These are phyloP conservation scores for Cephonodes hylas DNA, from an alignment of 2,888 invertebrate species.

Conservation along the genomic window DNA sequence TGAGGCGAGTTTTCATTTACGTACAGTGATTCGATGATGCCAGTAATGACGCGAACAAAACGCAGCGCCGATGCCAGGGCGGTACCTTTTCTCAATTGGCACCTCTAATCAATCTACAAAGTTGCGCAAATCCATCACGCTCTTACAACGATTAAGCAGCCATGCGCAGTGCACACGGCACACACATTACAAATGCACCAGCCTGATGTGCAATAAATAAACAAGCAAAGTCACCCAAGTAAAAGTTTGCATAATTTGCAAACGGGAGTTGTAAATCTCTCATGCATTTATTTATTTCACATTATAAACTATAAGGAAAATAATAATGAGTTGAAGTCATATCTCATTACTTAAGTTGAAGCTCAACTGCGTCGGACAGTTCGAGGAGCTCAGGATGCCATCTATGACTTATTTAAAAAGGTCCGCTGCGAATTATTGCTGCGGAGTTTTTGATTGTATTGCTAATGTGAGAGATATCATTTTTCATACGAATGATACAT, in stretches of 20 bases:
- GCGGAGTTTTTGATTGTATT: slow-evolving; percentile 10
- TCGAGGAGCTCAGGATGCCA: slow-evolving; percentile 19
- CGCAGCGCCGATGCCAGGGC: slow-evolving; percentile 14
- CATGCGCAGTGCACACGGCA: slow-evolving; percentile 6
- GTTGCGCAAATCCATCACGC: slow-evolving; percentile 4
- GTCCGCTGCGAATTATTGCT: slow-evolving; percentile 7
- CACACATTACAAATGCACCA: not conserved
- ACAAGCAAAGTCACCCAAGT: slow-evolving; percentile 21
- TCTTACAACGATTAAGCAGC: slow-evolving; percentile 20
- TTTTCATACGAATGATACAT: not conserved
- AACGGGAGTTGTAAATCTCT: slow-evolving; percentile 56
- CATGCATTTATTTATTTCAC: slow-evolving; percentile 60
- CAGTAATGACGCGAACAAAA: slow-evolving; percentile 47
- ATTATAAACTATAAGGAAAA: slow-evolving; percentile 65
- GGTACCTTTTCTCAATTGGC: slow-evolving; percentile 11
- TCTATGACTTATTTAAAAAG: not conserved
- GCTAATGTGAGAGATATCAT: not conserved
- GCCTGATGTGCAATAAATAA: slow-evolving; percentile 7
- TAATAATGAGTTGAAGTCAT: slow-evolving; percentile 74
- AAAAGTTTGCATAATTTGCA: slow-evolving; percentile 43
- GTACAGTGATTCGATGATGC: slow-evolving; percentile 53
- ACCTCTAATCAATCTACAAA: slow-evolving; percentile 9
- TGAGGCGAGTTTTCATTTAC: slow-evolving; percentile 77
- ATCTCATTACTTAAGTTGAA: slow-evolving; percentile 75
- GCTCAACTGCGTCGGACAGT: slow-evolving; percentile 63